Conservation (phyloP, 2,113 vertebrate genomes). For the Thalassarche chlororhynchos region DNA sequence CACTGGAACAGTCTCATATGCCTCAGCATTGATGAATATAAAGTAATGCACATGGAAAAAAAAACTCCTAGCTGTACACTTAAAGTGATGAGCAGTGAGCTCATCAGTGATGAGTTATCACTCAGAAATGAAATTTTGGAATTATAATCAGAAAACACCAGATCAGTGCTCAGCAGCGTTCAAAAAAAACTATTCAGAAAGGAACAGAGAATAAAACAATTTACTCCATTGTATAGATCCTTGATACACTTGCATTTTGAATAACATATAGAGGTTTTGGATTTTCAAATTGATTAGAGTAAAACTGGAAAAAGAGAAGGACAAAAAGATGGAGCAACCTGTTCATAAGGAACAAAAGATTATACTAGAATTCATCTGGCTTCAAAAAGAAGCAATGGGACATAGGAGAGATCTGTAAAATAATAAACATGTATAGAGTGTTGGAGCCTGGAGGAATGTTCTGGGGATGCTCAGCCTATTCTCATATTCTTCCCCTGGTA, state of each 20-base stretch:
- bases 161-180: background rate
- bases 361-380: background rate
- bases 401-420: background rate
- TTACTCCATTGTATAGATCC: background rate
- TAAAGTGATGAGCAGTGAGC: background rate
- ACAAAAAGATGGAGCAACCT: background rate
- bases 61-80: background rate
- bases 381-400: background rate
- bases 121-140: background rate
- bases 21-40: background rate
- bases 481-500: background rate
- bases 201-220: background rate
- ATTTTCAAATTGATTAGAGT: background rate
- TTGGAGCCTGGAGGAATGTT: background rate
- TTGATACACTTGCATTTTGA: background rate
- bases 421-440: background rate
- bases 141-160: background rate
- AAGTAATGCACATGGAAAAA: background rate
- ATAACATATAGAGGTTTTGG: background rate
- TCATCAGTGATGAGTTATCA: background rate
- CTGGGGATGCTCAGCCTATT: background rate
- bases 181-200: background rate
- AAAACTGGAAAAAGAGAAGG: background rate
- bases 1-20: background rate
- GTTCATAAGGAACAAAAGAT: background rate